These are phyloP conservation scores for Pristiophorus japonicus DNA, from an alignment of 2,113 vertebrate genomes.

Conservation along the genomic window DNA sequence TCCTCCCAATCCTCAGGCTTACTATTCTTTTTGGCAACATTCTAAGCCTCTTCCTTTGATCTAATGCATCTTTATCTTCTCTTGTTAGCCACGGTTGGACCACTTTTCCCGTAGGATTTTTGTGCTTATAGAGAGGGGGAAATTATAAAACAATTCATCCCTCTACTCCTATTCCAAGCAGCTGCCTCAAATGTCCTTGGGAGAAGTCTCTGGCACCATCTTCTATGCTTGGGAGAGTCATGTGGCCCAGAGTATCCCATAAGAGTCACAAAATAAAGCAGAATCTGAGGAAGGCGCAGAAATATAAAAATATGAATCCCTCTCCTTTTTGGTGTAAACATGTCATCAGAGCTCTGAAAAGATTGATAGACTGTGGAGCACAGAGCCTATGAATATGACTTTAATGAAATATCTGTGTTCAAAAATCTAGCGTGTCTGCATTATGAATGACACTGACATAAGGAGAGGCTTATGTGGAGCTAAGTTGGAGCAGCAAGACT, in stretches of 20 bases:
- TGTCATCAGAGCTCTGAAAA: neutral
- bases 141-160: no score
- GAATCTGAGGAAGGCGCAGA: neutral
- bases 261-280: neutral
- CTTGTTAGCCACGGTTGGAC: no score
- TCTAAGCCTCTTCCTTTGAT: no score
- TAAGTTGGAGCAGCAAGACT: neutral
- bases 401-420: neutral
- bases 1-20: no score
- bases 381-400: neutral
- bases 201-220: neutral
- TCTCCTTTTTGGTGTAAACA: neutral
- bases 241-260: neutral
- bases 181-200: neutral
- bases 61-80: no score
- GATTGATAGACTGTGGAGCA: neutral
- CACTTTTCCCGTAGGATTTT: no score
- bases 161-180: no score
- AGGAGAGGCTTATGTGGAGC: neutral
- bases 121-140: no score
- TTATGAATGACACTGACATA: neutral
- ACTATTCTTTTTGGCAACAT: no score
- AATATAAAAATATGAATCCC: neutral
- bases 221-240: neutral
- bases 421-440: neutral